Evolutionary conservation across 2,888 invertebrate species (phyloP), one percentile per base, ranked within the genome.

Genomic region (Sesamia inferens): DNA sequence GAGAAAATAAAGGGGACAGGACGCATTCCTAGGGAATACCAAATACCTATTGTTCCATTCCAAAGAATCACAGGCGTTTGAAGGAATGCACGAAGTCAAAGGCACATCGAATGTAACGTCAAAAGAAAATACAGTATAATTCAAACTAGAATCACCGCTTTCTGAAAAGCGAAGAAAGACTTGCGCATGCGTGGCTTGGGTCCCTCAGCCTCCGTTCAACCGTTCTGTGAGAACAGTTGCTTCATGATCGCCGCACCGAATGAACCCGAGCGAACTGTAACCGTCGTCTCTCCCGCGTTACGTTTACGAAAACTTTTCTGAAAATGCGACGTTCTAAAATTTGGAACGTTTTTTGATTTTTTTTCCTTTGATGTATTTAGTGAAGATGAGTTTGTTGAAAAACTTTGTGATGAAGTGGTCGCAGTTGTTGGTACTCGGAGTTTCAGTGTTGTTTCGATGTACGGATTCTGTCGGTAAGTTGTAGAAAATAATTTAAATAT

Each of bases 391-490:
- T 92, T 85, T 87, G 82, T 87, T 85, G 59, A 88, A 83, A 85
- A 89, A 85, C 78, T 85, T 88, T 84, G 95, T 95, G 94, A 92
- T 93, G 91, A 92, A 92, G 94, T 94, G 94, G 88, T 86, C 85
- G 74, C 86, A 88, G 83, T 90, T 92, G 83, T 83, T 93, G 85
- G 88, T 94, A 89, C 89, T 94, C 87, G 95, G 94, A 94, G 90
- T 95, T 93, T 91, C 94, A 93, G 94, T 95, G 94, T 91, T 95
- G 88, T 93, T 94, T 84, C 91, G 91, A 78, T 92, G 92, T 87
- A 95, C 95, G 91, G 94, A 94, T 90, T 95, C 95, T 58, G 92
- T 95, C 73, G 95, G 95, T 95, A 88, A 95, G 95, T 93, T 88
- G 71, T 67, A 67, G 66, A 74, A 63, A 55, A 61, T 54, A 54